Conservation (phyloP, 2,888 invertebrate genomes). For the Emmelina monodactyla region DNA sequence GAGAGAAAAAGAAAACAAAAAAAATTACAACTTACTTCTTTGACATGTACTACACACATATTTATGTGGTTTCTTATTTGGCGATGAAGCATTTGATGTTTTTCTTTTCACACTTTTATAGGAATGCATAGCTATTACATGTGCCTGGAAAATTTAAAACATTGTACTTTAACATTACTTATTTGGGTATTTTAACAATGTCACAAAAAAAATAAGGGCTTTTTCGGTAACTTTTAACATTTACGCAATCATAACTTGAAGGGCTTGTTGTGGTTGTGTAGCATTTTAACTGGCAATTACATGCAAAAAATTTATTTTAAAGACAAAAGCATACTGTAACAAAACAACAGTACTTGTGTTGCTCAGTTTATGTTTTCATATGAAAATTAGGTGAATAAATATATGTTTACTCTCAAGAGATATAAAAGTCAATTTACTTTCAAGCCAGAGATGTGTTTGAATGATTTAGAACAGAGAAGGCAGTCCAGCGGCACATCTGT, state of each 20-base stretch:
- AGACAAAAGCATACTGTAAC: too few species aligned
- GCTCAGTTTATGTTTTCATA: too few species aligned
- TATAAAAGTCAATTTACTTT: slow-evolving; percentile 27
- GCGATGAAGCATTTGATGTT: slow-evolving; percentile 19
- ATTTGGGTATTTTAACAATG: too few species aligned
- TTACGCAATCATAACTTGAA: too few species aligned
- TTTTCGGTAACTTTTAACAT: too few species aligned
- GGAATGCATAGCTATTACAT: slow-evolving; percentile 52
- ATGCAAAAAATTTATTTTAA: too few species aligned
- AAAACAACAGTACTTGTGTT: too few species aligned
- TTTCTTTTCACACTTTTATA: slow-evolving; percentile 44
- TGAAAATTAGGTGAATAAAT: too few species aligned
- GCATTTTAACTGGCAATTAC: too few species aligned
- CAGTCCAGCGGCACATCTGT: slow-evolving; percentile 38
- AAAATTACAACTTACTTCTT: slow-evolving; percentile 34
- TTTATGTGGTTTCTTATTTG: slow-evolving; percentile 22
- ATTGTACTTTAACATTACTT: too few species aligned
- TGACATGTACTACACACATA: slow-evolving; percentile 36
- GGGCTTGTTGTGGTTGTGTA: too few species aligned
- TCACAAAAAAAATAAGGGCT: too few species aligned
- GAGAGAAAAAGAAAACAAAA: background rate
- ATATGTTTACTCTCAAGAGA: background rate
- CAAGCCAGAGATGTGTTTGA: slow-evolving; percentile 40
- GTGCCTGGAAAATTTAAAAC: slow-evolving; percentile 31
- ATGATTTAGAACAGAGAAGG: slow-evolving; percentile 38